Conservation (phyloP, 2,888 invertebrate species). For the Himalopsyche tibetana region DNA sequence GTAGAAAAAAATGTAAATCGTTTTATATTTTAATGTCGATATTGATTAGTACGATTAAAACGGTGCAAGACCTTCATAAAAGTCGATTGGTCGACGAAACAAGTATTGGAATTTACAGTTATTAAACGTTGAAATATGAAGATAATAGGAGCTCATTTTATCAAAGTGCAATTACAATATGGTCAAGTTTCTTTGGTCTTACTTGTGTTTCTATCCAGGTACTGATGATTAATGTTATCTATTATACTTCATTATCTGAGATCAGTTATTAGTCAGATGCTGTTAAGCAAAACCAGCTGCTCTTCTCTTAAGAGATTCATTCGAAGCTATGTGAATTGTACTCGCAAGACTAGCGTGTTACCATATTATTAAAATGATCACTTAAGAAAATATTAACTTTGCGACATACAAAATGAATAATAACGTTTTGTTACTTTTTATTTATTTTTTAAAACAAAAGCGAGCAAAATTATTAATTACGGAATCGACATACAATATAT, state of each 20-base stretch:
- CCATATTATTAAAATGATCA: too few relatives aligned
- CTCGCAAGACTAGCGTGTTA: too few relatives aligned
- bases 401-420: too few relatives aligned
- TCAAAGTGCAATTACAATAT: conserved; percentile 42
- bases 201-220: conserved; percentile 23
- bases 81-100: neutral
- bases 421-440: too few relatives aligned
- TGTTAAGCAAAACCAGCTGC: conserved; percentile 37
- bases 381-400: too few relatives aligned
- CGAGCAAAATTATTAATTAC: too few relatives aligned
- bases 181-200: conserved; percentile 27
- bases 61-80: neutral
- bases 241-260: conserved; percentile 65
- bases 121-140: conserved; percentile 28
- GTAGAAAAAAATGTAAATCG: neutral
- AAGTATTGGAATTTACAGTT: conserved; percentile 28
- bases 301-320: neutral
- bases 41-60: neutral
- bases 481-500: too few relatives aligned
- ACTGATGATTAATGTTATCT: conserved; percentile 64
- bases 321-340: neutral
- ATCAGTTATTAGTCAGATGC: conserved; percentile 65
- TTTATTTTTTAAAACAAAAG: too few relatives aligned
- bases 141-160: conserved; percentile 20
- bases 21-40: neutral